Base-by-base conservation (phyloP, 2,797 vertebrate species). In the Alca torda region DNA sequence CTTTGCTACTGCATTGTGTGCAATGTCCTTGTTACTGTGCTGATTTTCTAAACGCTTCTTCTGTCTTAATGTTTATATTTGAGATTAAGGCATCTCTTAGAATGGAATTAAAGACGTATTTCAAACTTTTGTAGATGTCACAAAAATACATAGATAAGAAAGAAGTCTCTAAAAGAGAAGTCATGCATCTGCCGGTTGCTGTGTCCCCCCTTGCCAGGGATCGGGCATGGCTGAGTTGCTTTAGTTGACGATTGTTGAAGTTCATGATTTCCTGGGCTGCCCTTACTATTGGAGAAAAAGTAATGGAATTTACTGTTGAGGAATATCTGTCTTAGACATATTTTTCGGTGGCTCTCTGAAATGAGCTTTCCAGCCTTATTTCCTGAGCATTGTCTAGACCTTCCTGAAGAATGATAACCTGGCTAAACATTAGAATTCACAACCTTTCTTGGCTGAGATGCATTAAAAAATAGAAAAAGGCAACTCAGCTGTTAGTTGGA, bases 311-410 rank as follows among this genome's bases (percentile, higher is more conserved):
- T 81, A 72, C 33, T 92, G n/a, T 68, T 90, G 45, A 68, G 61
- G 45, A 45, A 13, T 90, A 30, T 89, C 51, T 77, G 59, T 76
- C 70, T 87, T 64, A 9, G 65, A 84, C 72, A 16, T 51, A 26
- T 72, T 84, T 93, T 92, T 72, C 74, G 78, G 31, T 46, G 50
- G 13, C 35, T 89, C 51, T 70, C 81, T 69, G 57, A 81, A 95
- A 95, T 65, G 21, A 91, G 51, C 50, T 88, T 93, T 59, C n/a
- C 33, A 87, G 43, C n/a, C n/a, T 84, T 84, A 86, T 75, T 91
- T 95, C 61, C 76, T 78, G 33, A 85, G 68, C n/a, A 56, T 69
- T 94, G 53, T 81, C 41, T 89, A 63, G 45, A 77, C 45, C 13
- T 93, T 94, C 68, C 73, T 81, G 48, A 63, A 87, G 51, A 89